phyloP scores from a whole-genome alignment of 2,113 vertebrate genomes.

The Fregata magnificens region DNA sequence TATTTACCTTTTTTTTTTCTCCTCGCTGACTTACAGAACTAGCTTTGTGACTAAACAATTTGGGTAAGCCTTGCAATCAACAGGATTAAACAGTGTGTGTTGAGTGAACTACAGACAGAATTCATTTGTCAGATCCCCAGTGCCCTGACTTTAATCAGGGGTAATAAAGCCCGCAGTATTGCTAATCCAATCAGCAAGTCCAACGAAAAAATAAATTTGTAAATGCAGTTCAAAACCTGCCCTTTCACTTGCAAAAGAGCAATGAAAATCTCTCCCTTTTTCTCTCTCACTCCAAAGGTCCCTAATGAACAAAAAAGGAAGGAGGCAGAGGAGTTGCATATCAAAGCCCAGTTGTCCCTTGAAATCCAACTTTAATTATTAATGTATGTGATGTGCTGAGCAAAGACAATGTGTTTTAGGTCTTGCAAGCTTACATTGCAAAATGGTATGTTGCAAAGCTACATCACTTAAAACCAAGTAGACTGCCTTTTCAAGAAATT shows the following conservation, averaged over 20 bases:
- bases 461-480: not conserved
- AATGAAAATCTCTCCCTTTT: not conserved
- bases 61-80: conserved; percentile 54
- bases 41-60: conserved; percentile 54
- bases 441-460: not conserved
- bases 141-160: conserved; percentile 46
- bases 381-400: conserved; percentile 37
- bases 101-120: conserved; percentile 49
- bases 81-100: conserved; percentile 37
- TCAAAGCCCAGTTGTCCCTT: conserved; percentile 62
- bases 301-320: conserved; percentile 53
- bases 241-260: conserved; percentile 9
- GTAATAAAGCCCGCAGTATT: conserved; percentile 49
- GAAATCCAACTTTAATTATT: conserved; percentile 70
- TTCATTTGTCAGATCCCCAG: conserved; percentile 59
- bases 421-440: not conserved
- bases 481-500: not conserved
- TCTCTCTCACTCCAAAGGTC: conserved; percentile 14
- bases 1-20: conserved; percentile 47
- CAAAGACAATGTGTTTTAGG: conserved; percentile 23
- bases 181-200: conserved; percentile 65
- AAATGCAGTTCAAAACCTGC: conserved; percentile 49
- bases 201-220: conserved; percentile 55
- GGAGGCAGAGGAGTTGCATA: conserved; percentile 51
- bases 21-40: not conserved